A percentile compares a stretch with the other conserved stretches of the same genome.
These are phyloP conservation scores for Caenorhabditis becei DNA, from an alignment of 2,888 invertebrate genomes.

Conservation along the genomic window DNA sequence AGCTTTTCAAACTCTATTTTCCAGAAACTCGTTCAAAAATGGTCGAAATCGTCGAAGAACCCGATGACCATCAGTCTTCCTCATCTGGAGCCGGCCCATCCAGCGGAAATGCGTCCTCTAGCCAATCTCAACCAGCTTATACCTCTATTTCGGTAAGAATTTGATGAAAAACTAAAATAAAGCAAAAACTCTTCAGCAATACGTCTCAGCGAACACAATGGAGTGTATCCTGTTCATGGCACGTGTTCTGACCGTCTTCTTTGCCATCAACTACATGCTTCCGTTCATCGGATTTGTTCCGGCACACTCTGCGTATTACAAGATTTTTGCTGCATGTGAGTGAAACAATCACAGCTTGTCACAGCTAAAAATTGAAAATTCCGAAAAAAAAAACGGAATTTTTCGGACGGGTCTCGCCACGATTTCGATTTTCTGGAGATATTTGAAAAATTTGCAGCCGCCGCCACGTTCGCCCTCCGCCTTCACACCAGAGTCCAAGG, in stretches of 20 bases:
- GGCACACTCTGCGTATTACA: slow-evolving; percentile 88
- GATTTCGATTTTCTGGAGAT: no score
- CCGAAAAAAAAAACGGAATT: no score
- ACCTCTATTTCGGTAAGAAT: slow-evolving; percentile 44
- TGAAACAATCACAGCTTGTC: slow-evolving; percentile 8
- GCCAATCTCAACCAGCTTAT: not conserved
- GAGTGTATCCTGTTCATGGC: slow-evolving; percentile 92
- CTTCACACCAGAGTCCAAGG: slow-evolving; percentile 93
- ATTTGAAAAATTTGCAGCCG: slow-evolving; percentile 85
- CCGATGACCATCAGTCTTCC: slow-evolving; percentile 49
- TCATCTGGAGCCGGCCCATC: slow-evolving; percentile 46
- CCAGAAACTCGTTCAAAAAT: slow-evolving; percentile 19
- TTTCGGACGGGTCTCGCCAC: no score
- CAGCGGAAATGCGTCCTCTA: not conserved
- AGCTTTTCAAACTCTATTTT: not conserved
- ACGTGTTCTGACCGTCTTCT: slow-evolving; percentile 89
- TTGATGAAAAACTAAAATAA: not conserved
- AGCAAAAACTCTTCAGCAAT: slow-evolving; percentile 78
- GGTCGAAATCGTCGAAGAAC: slow-evolving; percentile 64
- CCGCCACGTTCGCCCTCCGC: slow-evolving; percentile 94
- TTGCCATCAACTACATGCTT: slow-evolving; percentile 90
- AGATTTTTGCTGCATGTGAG: slow-evolving; percentile 88
- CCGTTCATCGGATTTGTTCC: slow-evolving; percentile 88
- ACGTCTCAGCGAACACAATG: slow-evolving; percentile 89
- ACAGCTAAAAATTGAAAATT: no score